Evolutionary conservation across 2,888 invertebrate genomes (phyloP).

Genomic region (Pegoplata infirma): DNA sequence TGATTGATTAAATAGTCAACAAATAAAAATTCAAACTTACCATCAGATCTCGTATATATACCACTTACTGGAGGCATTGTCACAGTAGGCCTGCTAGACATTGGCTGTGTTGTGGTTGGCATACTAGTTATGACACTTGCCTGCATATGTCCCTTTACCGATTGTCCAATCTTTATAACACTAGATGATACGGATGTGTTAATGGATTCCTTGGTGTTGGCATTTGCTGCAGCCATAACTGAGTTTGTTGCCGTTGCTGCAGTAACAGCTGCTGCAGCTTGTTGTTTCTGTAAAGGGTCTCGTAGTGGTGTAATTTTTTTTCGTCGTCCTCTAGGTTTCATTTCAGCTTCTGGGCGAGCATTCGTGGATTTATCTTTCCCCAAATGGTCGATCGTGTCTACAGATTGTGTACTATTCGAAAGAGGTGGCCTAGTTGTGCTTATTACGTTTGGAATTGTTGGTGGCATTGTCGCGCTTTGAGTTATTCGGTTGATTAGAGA

Average conservation of each 20-base stretch:
- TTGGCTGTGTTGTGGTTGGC: constrained; percentile 77
- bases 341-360: constrained; percentile 45
- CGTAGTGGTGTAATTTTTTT: constrained; percentile 78
- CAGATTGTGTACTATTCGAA: constrained; percentile 32
- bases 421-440: constrained; percentile 52
- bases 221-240: constrained; percentile 38
- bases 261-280: constrained; percentile 80
- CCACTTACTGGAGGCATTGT: constrained; percentile 64
- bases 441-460: constrained; percentile 23
- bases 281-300: constrained; percentile 78
- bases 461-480: constrained; percentile 45
- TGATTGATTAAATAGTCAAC: not conserved
- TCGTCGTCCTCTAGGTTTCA: constrained; percentile 76
- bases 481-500: constrained; percentile 45
- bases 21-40: constrained; percentile 58
- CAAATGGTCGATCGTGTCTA: not conserved
- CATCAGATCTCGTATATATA: constrained; percentile 68
- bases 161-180: constrained; percentile 37
- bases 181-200: constrained; percentile 11
- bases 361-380: constrained; percentile 40
- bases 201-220: constrained; percentile 14
- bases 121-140: constrained; percentile 83
- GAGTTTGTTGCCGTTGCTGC: constrained; percentile 72
- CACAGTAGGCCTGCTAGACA: constrained; percentile 47
- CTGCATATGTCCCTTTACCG: constrained; percentile 65